Conservation (phyloP, 2,797 vertebrate species). For the Enoplosus armatus region DNA sequence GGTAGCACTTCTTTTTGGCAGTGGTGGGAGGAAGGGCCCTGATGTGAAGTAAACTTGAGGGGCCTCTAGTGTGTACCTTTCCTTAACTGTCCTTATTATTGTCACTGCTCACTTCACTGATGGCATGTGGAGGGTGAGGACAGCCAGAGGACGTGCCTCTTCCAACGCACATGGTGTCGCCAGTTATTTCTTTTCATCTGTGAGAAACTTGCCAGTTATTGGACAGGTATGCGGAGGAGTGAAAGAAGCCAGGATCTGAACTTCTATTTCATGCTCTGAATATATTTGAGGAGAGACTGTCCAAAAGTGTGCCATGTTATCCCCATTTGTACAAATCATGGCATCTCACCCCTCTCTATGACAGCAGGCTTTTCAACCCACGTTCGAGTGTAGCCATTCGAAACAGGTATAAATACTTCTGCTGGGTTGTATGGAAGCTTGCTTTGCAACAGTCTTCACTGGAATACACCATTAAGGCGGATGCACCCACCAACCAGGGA, state of each 20-base stretch:
- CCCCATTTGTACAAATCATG: not conserved
- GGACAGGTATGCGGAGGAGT: not conserved
- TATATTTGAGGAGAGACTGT: not conserved
- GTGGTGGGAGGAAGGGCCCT: slow-evolving; percentile 1
- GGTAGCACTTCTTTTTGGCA: slow-evolving; percentile 53
- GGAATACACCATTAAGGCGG: not conserved
- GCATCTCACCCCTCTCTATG: not conserved
- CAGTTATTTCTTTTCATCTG: slow-evolving; percentile 13
- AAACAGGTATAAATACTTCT: not conserved
- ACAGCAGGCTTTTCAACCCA: not conserved
- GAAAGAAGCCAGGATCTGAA: not conserved
- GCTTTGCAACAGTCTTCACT: not conserved
- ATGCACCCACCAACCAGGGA: not conserved
- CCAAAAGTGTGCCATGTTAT: not conserved
- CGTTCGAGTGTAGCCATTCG: too few relatives aligned
- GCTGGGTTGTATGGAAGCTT: too few relatives aligned
- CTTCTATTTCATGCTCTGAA: not conserved
- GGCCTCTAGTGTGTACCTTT: slow-evolving; percentile 27
- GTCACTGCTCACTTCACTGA: slow-evolving; percentile 26
- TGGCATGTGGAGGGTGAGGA: not conserved
- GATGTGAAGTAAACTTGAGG: slow-evolving; percentile 34
- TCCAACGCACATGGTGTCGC: not conserved
- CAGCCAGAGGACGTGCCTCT: not conserved
- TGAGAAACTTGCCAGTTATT: not conserved
- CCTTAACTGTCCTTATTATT: not conserved